phyloP scores from a whole-genome alignment of 1,140 invertebrate species.

The Drosophila biarmipes region DNA sequence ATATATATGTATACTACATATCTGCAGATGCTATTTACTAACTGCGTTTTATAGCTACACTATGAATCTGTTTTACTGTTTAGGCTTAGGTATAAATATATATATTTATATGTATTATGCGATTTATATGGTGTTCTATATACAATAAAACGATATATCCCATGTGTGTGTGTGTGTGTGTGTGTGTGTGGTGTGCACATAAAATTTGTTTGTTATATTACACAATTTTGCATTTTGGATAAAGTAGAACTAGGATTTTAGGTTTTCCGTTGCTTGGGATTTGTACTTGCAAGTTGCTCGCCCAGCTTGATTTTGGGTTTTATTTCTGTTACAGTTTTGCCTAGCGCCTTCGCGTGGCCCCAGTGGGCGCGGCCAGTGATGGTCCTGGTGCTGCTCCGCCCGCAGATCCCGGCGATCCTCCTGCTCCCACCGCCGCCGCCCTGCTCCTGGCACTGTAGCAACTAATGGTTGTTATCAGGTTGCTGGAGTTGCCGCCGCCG shows the following conservation, averaged over 20 bases:
- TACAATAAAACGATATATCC: slow-evolving; percentile 17
- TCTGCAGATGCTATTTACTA: slow-evolving; percentile 11
- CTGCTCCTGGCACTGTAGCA: slow-evolving; percentile 51
- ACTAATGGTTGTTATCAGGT: slow-evolving; percentile 54
- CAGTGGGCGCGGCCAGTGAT: not conserved
- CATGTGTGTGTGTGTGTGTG: slow-evolving; percentile 14
- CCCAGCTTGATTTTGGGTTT: slow-evolving; percentile 10
- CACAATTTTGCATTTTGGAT: not conserved
- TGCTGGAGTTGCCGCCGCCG: not conserved
- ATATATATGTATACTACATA: slow-evolving; percentile 21
- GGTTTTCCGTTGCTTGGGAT: slow-evolving; percentile 48
- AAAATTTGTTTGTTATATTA: slow-evolving; percentile 13
- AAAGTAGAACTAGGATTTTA: slow-evolving; percentile 19
- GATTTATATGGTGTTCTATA: slow-evolving; percentile 21
- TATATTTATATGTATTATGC: slow-evolving; percentile 4
- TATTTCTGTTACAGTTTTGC: not conserved
- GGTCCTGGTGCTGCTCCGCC: not conserved
- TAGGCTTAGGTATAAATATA: slow-evolving; percentile 29
- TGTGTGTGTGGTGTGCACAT: slow-evolving; percentile 28
- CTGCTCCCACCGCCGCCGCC: slow-evolving; percentile 19
- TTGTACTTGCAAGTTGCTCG: slow-evolving; percentile 59
- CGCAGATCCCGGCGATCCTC: not conserved
- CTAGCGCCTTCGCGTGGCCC: slow-evolving; percentile 27
- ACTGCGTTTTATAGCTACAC: slow-evolving; percentile 20
- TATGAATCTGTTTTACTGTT: slow-evolving; percentile 32